These are phyloP conservation scores for Calidris pugnax DNA, from an alignment of 2,113 vertebrate genomes.

Conservation along the genomic window DNA sequence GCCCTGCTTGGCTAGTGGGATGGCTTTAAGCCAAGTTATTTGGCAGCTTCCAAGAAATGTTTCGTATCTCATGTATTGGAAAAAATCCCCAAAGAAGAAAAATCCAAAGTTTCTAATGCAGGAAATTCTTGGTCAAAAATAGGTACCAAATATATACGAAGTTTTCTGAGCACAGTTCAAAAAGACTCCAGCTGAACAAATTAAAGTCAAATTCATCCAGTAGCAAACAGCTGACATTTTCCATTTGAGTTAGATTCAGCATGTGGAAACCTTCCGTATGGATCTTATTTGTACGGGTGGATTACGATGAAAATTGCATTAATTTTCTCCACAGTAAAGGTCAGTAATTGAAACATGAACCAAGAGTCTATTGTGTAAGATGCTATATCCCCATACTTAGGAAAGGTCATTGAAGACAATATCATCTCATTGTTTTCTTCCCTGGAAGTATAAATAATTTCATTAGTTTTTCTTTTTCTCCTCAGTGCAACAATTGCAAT, in stretches of 20 bases:
- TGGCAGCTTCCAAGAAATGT: conserved; percentile 4
- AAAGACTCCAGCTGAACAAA: conserved; percentile 57
- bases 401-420: conserved; percentile 77
- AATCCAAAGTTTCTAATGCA: neutral
- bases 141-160: conserved; percentile 14
- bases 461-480: conserved; percentile 56
- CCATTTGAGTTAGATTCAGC: conserved; percentile 75
- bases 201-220: conserved; percentile 68
- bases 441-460: conserved; percentile 74
- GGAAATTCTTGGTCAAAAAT: conserved; percentile 27
- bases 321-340: conserved; percentile 80
- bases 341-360: conserved; percentile 80
- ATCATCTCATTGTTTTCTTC: conserved; percentile 76
- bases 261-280: conserved; percentile 72
- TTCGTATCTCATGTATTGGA: neutral
- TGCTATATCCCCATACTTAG: conserved; percentile 72
- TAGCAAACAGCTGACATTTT: conserved; percentile 76
- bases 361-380: conserved; percentile 77
- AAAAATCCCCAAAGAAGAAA: neutral
- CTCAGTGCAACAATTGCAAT: conserved; percentile 51
- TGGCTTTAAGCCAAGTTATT: neutral
- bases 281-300: conserved; percentile 77
- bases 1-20: neutral
- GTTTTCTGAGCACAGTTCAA: conserved; percentile 35
- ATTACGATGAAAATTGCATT: conserved; percentile 80